Conservation (phyloP, 2,888 invertebrate genomes). For the Drosophila mayaguana region DNA sequence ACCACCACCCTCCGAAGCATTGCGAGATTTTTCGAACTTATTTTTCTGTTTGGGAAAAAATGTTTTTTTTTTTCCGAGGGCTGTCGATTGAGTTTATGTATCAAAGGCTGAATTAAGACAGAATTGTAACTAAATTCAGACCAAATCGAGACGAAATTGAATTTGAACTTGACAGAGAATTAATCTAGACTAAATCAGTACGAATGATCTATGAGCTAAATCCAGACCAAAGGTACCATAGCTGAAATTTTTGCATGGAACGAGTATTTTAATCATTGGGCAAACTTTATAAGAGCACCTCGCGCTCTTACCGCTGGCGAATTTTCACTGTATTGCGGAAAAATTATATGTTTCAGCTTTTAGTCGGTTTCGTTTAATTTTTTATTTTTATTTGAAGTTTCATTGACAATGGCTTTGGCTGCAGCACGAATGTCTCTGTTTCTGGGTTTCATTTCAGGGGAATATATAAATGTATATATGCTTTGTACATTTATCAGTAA, state of each 20-base stretch:
- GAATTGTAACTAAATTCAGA: neutral
- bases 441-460: slow-evolving; percentile 9
- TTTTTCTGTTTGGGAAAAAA: neutral
- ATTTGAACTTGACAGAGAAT: no score
- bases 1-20: slow-evolving; percentile 45
- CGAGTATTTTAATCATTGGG: no score
- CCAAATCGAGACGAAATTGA: neutral
- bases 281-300: slow-evolving; percentile 22
- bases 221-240: no score
- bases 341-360: slow-evolving; percentile 67
- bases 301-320: slow-evolving; percentile 42
- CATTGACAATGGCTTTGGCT: slow-evolving; percentile 60
- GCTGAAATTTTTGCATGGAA: no score
- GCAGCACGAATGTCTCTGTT: slow-evolving; percentile 61
- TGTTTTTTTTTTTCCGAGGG: slow-evolving; percentile 31
- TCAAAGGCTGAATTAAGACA: neutral
- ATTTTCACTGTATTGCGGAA: slow-evolving; percentile 33
- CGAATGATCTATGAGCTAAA: no score
- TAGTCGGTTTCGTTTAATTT: slow-evolving; percentile 39
- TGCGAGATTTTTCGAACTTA: slow-evolving; percentile 23
- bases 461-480: neutral
- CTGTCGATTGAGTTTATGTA: neutral
- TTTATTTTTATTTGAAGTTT: slow-evolving; percentile 59
- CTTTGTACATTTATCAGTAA: slow-evolving; percentile 13
- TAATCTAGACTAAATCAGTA: no score